Evolutionary conservation across 2,888 invertebrate species (phyloP), one percentile per base, ranked within the genome.

Genomic region (Lymantria monacha): DNA sequence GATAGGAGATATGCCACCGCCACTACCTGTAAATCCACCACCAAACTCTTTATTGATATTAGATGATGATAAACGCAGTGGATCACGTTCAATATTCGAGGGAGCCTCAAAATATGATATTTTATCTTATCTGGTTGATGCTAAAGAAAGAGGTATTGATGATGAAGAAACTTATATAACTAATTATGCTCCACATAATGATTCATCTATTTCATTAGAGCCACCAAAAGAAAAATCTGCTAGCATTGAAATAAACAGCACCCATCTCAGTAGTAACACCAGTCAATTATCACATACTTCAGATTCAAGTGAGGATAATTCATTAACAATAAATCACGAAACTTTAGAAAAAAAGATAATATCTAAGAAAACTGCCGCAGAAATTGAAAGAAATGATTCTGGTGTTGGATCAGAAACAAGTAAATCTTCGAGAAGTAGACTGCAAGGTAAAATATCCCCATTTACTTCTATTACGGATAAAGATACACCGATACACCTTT

Each of bases 361-460:
- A 9, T 92, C 87, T 63, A 93, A 93, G 66, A 94, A 94, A 69
- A 87, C 93, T 31, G 91, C 93, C 9, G 93, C 94, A 3, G 97
- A 97, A 81, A 95, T 97, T 63, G 97, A 97, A 88, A 93, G 98
- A 61, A 97, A 97, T 74, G 97, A 97, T 81, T 97, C 97, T 13
- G 98, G 97, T 1, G 97, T 97, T 1, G 97, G 97, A 45, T 97
- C 97, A 3, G 97, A 97, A 83, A 97, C 97, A 8, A 96, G 96
- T 79, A 97, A 97, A 80, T 95, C 96, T 51, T 96, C 96, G 50
- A 93, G 97, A 69, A 96, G 95, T 79, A 93, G 94, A 79, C 93
- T 94, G 66, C 93, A 95, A 86, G 94, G 83, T 61, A 93, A 93
- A 84, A 90, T 84, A 66, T 85, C 84, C 58, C 89, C 87, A 43